Conservation (phyloP, 1,140 invertebrate species). For the Gryllus bimaculatus region DNA sequence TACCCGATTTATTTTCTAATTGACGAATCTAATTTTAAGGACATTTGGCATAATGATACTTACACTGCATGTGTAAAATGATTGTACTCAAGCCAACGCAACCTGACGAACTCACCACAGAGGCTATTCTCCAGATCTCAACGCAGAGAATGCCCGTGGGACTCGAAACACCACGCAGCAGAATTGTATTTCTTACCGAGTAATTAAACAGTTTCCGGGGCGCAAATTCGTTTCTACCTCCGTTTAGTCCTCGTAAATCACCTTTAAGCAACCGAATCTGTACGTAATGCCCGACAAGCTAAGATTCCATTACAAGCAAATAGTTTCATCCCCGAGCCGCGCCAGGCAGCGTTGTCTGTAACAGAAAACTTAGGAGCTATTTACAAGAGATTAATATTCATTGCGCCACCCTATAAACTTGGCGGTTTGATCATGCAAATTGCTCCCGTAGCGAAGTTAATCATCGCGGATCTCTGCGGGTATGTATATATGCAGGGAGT, state of each 20-base stretch:
- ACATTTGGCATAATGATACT: no score
- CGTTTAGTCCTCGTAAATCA: background rate
- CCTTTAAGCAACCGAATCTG: background rate
- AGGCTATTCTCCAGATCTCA: no score
- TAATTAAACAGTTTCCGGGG: background rate
- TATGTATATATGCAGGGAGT: conserved; percentile 1
- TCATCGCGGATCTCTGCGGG: background rate
- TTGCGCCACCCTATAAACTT: background rate
- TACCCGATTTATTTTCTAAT: no score
- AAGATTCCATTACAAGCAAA: background rate
- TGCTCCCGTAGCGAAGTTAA: conserved; percentile 3
- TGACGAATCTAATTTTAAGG: no score
- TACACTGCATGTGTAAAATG: no score
- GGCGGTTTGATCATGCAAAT: conserved; percentile 1
- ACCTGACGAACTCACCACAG: no score
- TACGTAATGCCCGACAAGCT: background rate
- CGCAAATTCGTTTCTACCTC: background rate
- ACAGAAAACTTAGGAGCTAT: background rate
- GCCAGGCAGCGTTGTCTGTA: background rate
- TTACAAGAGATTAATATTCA: conserved; percentile 6
- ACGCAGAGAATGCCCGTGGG: no score
- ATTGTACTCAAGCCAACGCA: no score
- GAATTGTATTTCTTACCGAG: background rate
- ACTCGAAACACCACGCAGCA: background rate
- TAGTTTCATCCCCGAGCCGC: background rate